Evolutionary conservation across 2,888 invertebrate species (phyloP).

Genomic region (Heliconius ismenius): DNA sequence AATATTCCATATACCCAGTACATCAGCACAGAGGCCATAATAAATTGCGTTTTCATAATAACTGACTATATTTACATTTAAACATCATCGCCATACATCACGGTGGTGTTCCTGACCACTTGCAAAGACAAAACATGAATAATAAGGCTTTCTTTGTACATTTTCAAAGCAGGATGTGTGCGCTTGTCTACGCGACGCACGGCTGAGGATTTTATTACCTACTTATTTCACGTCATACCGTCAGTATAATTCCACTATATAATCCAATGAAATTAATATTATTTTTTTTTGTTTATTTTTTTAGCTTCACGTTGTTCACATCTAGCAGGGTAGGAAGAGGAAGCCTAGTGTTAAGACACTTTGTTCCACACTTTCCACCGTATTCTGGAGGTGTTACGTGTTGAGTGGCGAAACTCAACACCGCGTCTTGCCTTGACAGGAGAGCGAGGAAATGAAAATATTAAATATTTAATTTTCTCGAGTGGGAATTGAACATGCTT

Average conservation of each 20-base stretch:
- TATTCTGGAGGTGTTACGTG: no score
- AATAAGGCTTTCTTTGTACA: conserved; percentile 35
- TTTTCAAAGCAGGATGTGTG: conserved; percentile 38
- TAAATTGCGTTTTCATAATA: conserved; percentile 11
- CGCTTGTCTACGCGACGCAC: conserved; percentile 41
- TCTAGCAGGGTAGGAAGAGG: no score
- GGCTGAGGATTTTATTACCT: conserved; percentile 44
- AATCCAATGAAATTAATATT: conserved; percentile 40
- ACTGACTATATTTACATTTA: conserved; percentile 16
- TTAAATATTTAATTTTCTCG: no score
- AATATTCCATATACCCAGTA: background rate
- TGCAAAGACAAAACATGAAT: conserved; percentile 28
- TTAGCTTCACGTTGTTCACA: no score
- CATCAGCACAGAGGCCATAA: background rate
- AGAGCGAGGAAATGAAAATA: no score
- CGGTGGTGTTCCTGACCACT: conserved; percentile 11
- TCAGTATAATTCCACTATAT: conserved; percentile 42
- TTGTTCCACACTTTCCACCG: no score
- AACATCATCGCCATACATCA: background rate
- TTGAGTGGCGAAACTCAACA: no score
- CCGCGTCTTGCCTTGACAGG: no score
- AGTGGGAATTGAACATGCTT: no score
- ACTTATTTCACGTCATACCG: conserved; percentile 44
- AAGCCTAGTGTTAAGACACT: no score
- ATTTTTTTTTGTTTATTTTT: no score